Base-by-base conservation (phyloP, 92 coral and sea anemone genomes). In the Paragorgia papillata region DNA sequence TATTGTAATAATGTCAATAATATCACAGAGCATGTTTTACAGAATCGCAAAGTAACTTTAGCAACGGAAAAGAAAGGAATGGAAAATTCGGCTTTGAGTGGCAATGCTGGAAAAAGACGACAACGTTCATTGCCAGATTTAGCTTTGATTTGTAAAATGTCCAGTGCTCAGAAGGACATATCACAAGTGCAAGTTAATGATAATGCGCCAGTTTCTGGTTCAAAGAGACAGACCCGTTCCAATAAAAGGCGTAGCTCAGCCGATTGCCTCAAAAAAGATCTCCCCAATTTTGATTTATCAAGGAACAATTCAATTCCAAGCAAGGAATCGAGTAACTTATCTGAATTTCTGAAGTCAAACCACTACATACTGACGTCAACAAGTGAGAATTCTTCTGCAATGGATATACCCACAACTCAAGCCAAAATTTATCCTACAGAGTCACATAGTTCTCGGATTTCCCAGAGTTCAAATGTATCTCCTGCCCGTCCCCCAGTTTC, bases 91-190 rank as follows among this genome's bases (percentile, higher is more conserved):
- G n/a, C n/a, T n/a, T n/a, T 19, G 17, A 51, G 17, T 17, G 9
- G 58, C 20, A 51, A 51, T 17, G 43, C 43, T 12, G 8, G 17
- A 51, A 51, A 5, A 17, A 17, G 58, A 51, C 7, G 19, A 51
- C 58, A 51, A 5, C 58, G 58, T 7, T 51, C 58, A 17, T 51
- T 51, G 58, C 58, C 58, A 51, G 17, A 51, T 51, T 51, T 51
- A 22, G 58, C 20, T 17, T 3, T 51, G 21, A 51, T 51, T 51
- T 17, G 58, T 51, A 51, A 51, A 22, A 51, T 6, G 58, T 22
- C 5, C 6, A 17, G 3, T 22, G 21, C 58, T 22, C 9, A 3
- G 58, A 51, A 51, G 6, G 58, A 7, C 26, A 51, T 17, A 3
- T 19, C 7, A 22, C 5, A 22, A 3, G 26, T 4, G 17, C 20